Conservation (phyloP, 2,113 vertebrate species). For the Prietella phreatophila region DNA sequence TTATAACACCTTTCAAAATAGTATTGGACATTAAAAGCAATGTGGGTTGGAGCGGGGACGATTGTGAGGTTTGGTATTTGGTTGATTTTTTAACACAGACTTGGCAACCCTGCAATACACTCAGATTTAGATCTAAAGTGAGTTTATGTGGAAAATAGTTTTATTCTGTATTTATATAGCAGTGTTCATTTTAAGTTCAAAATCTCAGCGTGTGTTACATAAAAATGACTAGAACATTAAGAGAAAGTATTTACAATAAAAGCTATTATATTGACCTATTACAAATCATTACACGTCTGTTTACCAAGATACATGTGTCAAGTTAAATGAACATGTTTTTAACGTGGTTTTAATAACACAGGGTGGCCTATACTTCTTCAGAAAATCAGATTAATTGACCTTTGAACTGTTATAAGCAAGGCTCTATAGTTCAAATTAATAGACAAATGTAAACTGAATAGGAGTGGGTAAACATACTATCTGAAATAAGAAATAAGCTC, state of each 20-base stretch:
- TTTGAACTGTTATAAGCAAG: neutral
- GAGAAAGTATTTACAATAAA: neutral
- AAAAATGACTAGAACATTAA: neutral
- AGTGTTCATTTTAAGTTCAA: neutral
- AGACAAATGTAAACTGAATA: neutral
- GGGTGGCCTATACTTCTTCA: neutral
- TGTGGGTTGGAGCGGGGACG: neutral
- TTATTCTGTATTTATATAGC: neutral
- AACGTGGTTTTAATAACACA: neutral
- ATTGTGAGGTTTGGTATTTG: neutral
- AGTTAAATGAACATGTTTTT: neutral
- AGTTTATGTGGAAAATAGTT: neutral
- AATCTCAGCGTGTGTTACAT: neutral
- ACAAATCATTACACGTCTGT: neutral
- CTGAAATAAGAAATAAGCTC: neutral
- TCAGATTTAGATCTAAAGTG: neutral
- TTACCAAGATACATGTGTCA: neutral
- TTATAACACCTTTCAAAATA: neutral
- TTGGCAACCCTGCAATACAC: neutral
- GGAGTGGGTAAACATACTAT: neutral
- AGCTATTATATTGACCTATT: neutral
- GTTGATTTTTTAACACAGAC: neutral
- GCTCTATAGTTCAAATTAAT: neutral
- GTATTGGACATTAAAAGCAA: neutral
- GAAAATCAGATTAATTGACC: neutral